A percentile compares a stretch with the other conserved stretches of the same genome.
Evolutionary conservation across 2,797 vertebrate species (phyloP).

Genomic region (Rhodeus uyekii): DNA sequence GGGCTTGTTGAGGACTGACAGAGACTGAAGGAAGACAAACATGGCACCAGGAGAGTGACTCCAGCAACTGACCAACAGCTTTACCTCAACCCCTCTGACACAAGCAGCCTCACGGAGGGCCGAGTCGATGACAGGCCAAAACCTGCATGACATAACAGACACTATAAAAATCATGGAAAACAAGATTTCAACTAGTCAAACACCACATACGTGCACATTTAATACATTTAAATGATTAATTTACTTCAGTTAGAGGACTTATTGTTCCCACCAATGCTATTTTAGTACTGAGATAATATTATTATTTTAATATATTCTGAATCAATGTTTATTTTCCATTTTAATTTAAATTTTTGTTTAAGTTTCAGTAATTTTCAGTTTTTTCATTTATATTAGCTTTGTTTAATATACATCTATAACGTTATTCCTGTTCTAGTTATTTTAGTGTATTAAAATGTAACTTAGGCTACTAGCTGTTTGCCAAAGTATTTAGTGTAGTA

Average conservation of each 20-base stretch:
- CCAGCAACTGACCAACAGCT: constrained; percentile 82
- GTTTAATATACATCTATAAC: too few species aligned
- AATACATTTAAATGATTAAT: not conserved
- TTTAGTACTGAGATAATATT: not conserved
- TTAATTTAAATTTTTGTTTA: not conserved
- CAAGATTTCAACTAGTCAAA: not conserved
- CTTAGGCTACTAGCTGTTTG: not conserved
- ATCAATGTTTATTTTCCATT: not conserved
- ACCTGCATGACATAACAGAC: constrained; percentile 61
- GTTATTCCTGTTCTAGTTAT: not conserved
- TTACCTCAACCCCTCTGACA: constrained; percentile 67
- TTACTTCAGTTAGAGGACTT: not conserved
- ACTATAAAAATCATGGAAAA: not conserved
- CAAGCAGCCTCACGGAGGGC: constrained; percentile 74
- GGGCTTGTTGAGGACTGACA: constrained; percentile 68
- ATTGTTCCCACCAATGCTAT: not conserved
- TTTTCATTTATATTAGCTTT: not conserved
- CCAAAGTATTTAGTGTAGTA: not conserved
- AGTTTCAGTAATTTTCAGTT: not conserved
- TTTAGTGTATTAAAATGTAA: not conserved
- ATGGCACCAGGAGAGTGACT: constrained; percentile 71
- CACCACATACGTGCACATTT: not conserved
- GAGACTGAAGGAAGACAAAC: constrained; percentile 81
- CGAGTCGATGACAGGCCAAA: constrained; percentile 77
- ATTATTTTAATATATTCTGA: not conserved